Conservation (phyloP, 1,140 invertebrate species). For the Diachasmimorpha longicaudata region DNA sequence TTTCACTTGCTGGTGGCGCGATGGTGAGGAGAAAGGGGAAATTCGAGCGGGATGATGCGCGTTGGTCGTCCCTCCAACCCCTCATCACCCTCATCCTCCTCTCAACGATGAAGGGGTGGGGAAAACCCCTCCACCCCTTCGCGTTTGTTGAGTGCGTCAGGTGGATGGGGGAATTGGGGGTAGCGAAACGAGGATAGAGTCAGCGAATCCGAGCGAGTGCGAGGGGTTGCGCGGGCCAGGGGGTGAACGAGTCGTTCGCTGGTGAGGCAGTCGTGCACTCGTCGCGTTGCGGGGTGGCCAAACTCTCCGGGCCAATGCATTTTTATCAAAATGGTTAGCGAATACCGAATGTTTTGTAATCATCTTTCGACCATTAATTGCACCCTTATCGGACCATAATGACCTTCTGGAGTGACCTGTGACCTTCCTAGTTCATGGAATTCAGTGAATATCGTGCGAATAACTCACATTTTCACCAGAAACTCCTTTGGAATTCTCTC, state of each 20-base stretch:
- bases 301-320: constrained; percentile 12
- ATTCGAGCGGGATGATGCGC: constrained; percentile 19
- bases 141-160: constrained; percentile 18
- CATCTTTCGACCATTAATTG: neutral
- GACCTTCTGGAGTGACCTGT: too few species aligned
- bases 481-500: too few species aligned
- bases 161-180: neutral
- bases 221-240: constrained; percentile 20
- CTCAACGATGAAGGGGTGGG: constrained; percentile 15
- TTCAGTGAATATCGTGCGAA: too few species aligned
- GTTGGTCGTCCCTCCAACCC: neutral
- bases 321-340: neutral
- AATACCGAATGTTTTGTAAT: neutral
- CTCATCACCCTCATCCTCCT: neutral
- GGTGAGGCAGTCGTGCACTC: constrained; percentile 49
- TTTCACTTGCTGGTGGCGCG: neutral
- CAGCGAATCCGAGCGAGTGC: constrained; percentile 12
- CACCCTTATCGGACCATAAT: too few species aligned
- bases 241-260: constrained; percentile 27
- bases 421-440: too few species aligned
- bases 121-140: constrained; percentile 6
- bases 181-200: constrained; percentile 11
- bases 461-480: too few species aligned
- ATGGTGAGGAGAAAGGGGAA: neutral
- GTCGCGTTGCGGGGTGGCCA: constrained; percentile 47